These are phyloP conservation scores for Caligus rogercresseyi DNA, from an alignment of 1,140 invertebrate genomes.

Conservation along the genomic window DNA sequence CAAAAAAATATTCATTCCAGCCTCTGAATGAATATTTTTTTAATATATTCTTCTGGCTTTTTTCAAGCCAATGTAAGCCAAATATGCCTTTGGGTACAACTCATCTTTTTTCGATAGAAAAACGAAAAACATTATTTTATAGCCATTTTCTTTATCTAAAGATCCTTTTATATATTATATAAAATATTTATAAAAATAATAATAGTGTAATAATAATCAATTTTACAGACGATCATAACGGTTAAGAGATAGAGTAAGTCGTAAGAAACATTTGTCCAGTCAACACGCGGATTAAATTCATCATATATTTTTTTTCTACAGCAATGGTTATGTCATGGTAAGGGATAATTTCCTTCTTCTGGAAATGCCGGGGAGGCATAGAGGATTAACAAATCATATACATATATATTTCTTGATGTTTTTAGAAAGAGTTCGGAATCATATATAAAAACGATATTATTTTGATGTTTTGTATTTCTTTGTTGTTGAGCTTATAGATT, in stretches of 20 bases:
- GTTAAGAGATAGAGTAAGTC: neutral
- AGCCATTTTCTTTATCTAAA: no score
- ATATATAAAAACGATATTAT: no score
- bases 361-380: neutral
- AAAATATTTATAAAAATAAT: constrained; percentile 1
- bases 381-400: no score
- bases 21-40: neutral
- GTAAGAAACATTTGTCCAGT: neutral
- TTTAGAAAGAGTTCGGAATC: no score
- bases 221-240: neutral
- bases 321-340: no score
- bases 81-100: no score
- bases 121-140: neutral
- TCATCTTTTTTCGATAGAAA: neutral
- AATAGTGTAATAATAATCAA: constrained; percentile 1
- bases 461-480: no score
- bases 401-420: no score
- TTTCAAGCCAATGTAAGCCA: no score
- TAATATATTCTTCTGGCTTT: neutral
- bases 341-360: no score
- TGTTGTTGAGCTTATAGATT: constrained; percentile 16
- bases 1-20: neutral
- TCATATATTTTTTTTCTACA: neutral
- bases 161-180: neutral
- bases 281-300: neutral